These are phyloP conservation scores for Marronus borbonicus DNA, from an alignment of 2,888 invertebrate genomes.

Conservation along the genomic window DNA sequence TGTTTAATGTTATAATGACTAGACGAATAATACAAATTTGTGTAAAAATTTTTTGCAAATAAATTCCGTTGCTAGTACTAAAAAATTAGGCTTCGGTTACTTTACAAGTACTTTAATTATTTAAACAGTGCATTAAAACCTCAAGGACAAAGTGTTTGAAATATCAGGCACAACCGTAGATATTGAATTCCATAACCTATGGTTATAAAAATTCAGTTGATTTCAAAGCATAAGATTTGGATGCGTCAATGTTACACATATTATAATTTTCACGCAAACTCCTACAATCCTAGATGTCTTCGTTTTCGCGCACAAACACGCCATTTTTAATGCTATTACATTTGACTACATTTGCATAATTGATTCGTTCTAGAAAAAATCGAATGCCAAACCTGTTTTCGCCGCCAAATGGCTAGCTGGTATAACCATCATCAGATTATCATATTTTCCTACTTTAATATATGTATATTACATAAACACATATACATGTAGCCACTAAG, in stretches of 20 bases:
- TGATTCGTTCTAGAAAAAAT: slow-evolving; percentile 38
- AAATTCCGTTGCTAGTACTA: no score
- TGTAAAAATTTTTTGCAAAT: no score
- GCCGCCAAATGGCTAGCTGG: not conserved
- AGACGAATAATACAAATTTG: no score
- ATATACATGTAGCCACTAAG: not conserved
- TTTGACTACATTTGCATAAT: slow-evolving; percentile 44
- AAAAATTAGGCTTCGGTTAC: no score
- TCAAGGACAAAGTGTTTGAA: no score
- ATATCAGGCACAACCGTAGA: no score
- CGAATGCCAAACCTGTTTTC: slow-evolving; percentile 34
- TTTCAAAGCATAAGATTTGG: no score
- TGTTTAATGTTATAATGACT: no score
- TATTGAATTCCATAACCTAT: no score
- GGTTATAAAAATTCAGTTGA: no score
- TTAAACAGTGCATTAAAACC: no score
- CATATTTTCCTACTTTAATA: slow-evolving; percentile 2
- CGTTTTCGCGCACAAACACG: slow-evolving; percentile 12
- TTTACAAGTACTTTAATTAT: no score
- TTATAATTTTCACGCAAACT: not conserved
- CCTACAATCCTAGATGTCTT: slow-evolving; percentile 4
- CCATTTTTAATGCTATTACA: slow-evolving; percentile 17
- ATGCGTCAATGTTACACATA: not conserved
- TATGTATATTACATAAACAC: not conserved
- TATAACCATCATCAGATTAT: not conserved